Conservation (phyloP, 2,888 invertebrate species). For the Drosophila meridionalis region DNA sequence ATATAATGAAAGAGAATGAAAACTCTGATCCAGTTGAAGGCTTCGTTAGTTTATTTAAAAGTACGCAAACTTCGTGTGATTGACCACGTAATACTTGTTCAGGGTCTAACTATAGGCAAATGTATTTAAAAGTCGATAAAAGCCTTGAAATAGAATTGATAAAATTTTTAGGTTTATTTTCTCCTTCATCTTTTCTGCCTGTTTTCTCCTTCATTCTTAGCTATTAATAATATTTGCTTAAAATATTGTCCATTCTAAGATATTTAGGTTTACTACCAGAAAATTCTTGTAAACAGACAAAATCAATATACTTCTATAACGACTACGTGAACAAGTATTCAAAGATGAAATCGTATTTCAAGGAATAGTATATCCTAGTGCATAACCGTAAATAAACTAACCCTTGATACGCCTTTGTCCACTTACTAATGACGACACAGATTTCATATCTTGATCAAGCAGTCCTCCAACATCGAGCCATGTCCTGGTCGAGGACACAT, state of each 20-base stretch:
- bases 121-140: background rate
- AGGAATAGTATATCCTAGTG: slow-evolving; percentile 63
- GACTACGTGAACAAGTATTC: background rate
- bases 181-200: no score
- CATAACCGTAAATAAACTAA: slow-evolving; percentile 55
- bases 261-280: no score
- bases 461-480: background rate
- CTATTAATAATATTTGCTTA: no score
- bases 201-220: no score
- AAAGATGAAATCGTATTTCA: slow-evolving; percentile 15
- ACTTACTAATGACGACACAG: slow-evolving; percentile 79
- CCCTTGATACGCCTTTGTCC: slow-evolving; percentile 56
- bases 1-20: background rate
- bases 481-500: slow-evolving; percentile 41
- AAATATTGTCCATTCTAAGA: no score
- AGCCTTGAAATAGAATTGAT: background rate
- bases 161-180: background rate
- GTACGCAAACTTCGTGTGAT: no score
- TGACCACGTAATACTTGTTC: background rate
- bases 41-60: slow-evolving; percentile 1
- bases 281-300: no score
- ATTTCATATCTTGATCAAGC: slow-evolving; percentile 71
- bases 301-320: background rate
- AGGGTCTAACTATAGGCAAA: background rate
- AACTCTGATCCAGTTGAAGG: background rate